Evolutionary conservation across 2,888 invertebrate genomes (phyloP), one percentile per base, ranked within the genome.

Genomic region (Esperia sulphurella): DNA sequence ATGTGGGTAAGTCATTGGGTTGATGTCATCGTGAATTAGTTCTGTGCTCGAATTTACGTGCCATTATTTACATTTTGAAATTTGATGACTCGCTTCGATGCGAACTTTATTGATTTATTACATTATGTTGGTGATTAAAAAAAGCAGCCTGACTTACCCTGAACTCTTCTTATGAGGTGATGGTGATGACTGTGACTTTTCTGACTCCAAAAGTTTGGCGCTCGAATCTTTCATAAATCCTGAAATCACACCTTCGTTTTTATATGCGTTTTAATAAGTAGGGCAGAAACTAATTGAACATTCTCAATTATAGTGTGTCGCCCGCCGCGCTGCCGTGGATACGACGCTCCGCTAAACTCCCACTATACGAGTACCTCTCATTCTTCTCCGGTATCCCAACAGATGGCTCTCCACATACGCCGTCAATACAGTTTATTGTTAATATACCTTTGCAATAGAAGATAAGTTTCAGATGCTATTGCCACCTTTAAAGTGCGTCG

Each of bases 151-250:
- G n/a, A n/a, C 84, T 78, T 75, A 89, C 89, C 89, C 89, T 45
- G 88, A 88, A 61, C 82, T 71, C 66, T 89, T 89, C 69, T 88
- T 89, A 66, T 86, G 80, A 42, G 86, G 86, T 8, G 73, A 66
- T 14, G 70, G 69, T 29, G 83, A 80, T 2, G 87, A 76, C 47
- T 87, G 84, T 44, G 83, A 62, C 59, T 88, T 89, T 63, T 89
- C 89, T 0, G 87, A 86, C 54, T 88, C 86, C 68, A 89, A 62
- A 58, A 89, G 67, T 63, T 86, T 88, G 58, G 79, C 72, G 70
- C 80, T 86, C 50, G 89, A 83, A 68, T 88, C 87, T 68, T 88
- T 88, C 78, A 84, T 85, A 67, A 83, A 79, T 64, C 87, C 88
- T 87, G 65, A 33, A 65, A 61, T 21, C 21, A 21, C 21, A 21